Base-by-base conservation (phyloP, 2,113 vertebrate species). In the Nothocercus nigrocapillus region DNA sequence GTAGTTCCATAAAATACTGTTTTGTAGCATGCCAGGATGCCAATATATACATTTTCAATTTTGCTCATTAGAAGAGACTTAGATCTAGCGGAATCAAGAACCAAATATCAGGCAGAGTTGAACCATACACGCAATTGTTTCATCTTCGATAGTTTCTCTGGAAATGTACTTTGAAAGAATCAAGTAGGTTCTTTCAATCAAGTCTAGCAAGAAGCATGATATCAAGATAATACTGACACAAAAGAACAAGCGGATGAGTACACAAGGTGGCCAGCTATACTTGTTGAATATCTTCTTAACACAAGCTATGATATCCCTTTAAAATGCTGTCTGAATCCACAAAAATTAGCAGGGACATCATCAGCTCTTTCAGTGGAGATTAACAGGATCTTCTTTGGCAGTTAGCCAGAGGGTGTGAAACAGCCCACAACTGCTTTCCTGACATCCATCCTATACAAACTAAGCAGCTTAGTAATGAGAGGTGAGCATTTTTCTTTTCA, bases 381-480 rank as follows among this genome's bases (percentile, higher is more conserved):
- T 84, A 93, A 70, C 51, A 47, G 36, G 40, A 80, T 68, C 83
- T 68, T 90, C 89, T 83, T 40, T 88, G 90, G 95, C 94, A 93
- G 69, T 27, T 56, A 88, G 88, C 90, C 94, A 95, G 73, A 85
- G 76, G 73, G 90, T 61, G 73, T 78, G 76, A 90, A 92, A 93
- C 68, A 81, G 90, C n/a, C 80, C 78, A 34, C 82, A 90, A n/a
- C 4, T 0, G 56, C 45, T 88, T 83, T 78, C 76, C 59, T 83
- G 88, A 96, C 85, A 95, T 51, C 61, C 69, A 95, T 56, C 56
- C 73, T 83, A 13, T 85, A 85, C 47, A 90, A 90, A 89, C 67
- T 81, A 88, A 78, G 91, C 49, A 89, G 67, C 49, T 95, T 63
- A 87, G 63, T 80, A 88, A 66, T 51, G 88, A 77, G 59, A 87